A percentile compares a stretch with the other conserved stretches of the same genome.
Conservation (phyloP, 2,113 vertebrate genomes). For the Lontra canadensis region DNA sequence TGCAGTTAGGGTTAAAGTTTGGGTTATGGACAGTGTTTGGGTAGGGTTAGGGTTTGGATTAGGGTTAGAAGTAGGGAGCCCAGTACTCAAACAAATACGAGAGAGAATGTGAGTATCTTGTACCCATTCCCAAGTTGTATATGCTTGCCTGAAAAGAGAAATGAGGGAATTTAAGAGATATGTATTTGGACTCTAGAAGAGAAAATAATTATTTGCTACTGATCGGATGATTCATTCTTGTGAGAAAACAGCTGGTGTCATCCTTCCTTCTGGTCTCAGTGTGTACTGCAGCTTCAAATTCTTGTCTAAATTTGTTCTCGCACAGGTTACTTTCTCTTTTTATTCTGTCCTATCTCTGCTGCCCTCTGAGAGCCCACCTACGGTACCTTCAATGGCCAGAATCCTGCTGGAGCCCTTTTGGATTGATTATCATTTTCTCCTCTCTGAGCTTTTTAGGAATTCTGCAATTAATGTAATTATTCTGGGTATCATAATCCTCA, state of each 20-base stretch:
- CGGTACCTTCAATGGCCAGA: neutral
- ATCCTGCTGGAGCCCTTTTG: too few species aligned
- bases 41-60: neutral
- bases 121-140: neutral
- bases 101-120: neutral
- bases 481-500: neutral
- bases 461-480: neutral
- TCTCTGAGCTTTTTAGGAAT: neutral
- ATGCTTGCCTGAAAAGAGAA: neutral
- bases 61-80: neutral
- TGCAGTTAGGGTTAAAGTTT: neutral
- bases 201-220: neutral
- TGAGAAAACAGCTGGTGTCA: neutral
- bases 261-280: neutral
- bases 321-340: neutral
- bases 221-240: neutral
- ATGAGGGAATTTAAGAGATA: neutral
- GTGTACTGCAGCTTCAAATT: rapidly evolving
- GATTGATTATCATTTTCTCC: neutral
- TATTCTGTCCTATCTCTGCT: neutral
- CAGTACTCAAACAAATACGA: neutral
- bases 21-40: neutral
- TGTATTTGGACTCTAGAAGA: neutral
- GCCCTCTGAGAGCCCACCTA: neutral
- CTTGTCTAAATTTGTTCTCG: neutral